These are phyloP conservation scores for Eurytemora carolleeae DNA, from an alignment of 1,140 invertebrate species.

Conservation along the genomic window DNA sequence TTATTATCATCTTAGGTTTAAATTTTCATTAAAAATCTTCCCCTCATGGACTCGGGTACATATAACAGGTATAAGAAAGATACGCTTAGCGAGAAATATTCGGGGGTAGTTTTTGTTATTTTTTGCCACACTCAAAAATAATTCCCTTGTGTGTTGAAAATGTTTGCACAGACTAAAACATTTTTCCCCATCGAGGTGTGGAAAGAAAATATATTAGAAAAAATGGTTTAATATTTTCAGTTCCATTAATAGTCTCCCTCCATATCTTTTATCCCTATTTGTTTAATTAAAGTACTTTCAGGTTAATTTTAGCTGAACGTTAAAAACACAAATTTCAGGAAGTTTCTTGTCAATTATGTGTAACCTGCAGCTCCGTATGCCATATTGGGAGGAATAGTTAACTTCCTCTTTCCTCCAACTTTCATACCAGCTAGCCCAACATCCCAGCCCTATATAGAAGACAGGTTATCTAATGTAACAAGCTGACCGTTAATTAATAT, in stretches of 20 bases:
- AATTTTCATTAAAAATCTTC: not conserved
- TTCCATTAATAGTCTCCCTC: not conserved
- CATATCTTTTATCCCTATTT: not conserved
- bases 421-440: conserved; percentile 68
- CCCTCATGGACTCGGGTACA: not conserved
- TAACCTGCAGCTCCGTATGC: conserved; percentile 36
- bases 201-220: not conserved
- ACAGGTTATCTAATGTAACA: too few species aligned
- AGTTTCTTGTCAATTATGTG: not conserved
- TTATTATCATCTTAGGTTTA: too few species aligned
- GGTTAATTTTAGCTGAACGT: too few species aligned
- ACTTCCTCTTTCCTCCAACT: conserved; percentile 67
- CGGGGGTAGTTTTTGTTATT: not conserved
- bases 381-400: conserved; percentile 59
- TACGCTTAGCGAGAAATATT: too few species aligned
- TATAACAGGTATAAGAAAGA: too few species aligned
- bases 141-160: not conserved
- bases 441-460: conserved; percentile 54
- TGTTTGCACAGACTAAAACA: not conserved
- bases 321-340: too few species aligned
- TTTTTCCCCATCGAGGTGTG: not conserved
- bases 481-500: too few species aligned
- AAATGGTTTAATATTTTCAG: not conserved
- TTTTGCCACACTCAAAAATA: not conserved
- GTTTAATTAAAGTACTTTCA: too few species aligned